Percentiles rank a stretch among this genome's conserved stretches.
phyloP scores from a whole-genome alignment of 37 sponge, comb jelly and placozoan genomes.

The Dysidea cf. avara region DNA sequence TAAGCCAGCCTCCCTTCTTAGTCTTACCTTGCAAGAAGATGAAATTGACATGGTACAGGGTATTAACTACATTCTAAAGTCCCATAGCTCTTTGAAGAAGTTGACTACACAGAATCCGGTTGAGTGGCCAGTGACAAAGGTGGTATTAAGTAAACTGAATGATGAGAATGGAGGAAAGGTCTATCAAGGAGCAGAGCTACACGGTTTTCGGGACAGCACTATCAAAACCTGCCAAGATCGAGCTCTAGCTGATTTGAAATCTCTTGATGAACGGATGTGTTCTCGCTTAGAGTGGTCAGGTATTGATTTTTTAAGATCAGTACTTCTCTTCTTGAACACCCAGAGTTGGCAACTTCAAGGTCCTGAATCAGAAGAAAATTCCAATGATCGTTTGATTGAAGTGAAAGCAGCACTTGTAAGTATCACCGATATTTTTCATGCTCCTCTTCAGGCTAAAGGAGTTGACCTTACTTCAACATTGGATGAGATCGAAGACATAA shows the following conservation, averaged over 20 bases:
- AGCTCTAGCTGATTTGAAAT: constrained; percentile 18
- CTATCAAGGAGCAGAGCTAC: constrained; percentile 26
- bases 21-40: constrained; percentile 29
- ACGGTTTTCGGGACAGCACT: neutral
- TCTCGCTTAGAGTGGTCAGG: constrained; percentile 4
- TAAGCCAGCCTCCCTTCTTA: constrained; percentile 13
- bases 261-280: constrained; percentile 19
- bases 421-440: constrained; percentile 8
- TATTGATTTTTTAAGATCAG: constrained; percentile 13
- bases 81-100: neutral
- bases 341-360: too few species aligned
- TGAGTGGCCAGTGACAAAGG: too few species aligned
- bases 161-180: neutral
- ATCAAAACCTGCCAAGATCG: constrained; percentile 14
- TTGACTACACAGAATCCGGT: neutral
- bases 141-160: too few species aligned
- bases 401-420: constrained; percentile 4
- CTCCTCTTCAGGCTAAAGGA: constrained; percentile 38
- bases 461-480: constrained; percentile 10
- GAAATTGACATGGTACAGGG: constrained; percentile 34
- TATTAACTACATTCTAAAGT: constrained; percentile 10
- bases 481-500: constrained; percentile 31
- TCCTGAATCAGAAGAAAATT: too few species aligned
- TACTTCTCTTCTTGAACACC: constrained; percentile 19
- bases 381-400: constrained; percentile 15